Percentiles rank a stretch among this genome's conserved stretches.
phyloP scores from a whole-genome alignment of 1,140 invertebrate genomes.

The Colletes gigas region DNA sequence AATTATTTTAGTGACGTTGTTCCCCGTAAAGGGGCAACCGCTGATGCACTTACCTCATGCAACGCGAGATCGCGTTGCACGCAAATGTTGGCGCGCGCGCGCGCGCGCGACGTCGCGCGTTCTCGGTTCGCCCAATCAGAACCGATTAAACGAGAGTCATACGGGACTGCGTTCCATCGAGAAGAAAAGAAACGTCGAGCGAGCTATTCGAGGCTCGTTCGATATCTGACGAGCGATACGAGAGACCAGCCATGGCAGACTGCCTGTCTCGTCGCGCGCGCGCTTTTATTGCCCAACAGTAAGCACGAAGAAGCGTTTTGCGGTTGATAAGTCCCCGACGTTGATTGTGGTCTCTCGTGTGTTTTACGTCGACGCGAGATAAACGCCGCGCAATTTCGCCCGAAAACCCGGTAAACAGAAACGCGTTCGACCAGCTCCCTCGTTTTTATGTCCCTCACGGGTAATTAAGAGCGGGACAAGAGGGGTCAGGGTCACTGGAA shows the following conservation, averaged over 20 bases:
- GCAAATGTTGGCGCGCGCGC: background rate
- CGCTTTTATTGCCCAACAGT: conserved; percentile 35
- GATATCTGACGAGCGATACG: conserved; percentile 41
- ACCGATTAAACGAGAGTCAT: background rate
- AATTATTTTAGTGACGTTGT: too few relatives aligned
- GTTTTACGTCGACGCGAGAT: background rate
- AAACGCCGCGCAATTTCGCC: conserved; percentile 22
- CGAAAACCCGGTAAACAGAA: conserved; percentile 10
- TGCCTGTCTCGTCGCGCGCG: conserved; percentile 45
- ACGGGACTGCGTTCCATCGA: background rate
- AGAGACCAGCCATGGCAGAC: conserved; percentile 31
- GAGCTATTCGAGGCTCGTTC: conserved; percentile 10
- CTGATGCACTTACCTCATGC: too few relatives aligned
- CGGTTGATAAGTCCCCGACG: conserved; percentile 23
- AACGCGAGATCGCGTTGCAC: too few relatives aligned
- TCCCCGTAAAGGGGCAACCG: too few relatives aligned
- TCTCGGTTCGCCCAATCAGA: background rate
- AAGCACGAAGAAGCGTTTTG: conserved; percentile 29
- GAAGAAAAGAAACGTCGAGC: conserved; percentile 5
- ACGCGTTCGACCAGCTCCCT: background rate
- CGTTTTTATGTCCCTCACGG: conserved; percentile 5
- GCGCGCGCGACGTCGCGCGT: background rate
- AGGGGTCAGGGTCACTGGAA: conserved; percentile 1
- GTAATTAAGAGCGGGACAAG: conserved; percentile 32
- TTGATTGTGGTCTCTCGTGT: background rate